Conservation (phyloP, 2,888 invertebrate genomes). For the Drymonia ruficornis region DNA sequence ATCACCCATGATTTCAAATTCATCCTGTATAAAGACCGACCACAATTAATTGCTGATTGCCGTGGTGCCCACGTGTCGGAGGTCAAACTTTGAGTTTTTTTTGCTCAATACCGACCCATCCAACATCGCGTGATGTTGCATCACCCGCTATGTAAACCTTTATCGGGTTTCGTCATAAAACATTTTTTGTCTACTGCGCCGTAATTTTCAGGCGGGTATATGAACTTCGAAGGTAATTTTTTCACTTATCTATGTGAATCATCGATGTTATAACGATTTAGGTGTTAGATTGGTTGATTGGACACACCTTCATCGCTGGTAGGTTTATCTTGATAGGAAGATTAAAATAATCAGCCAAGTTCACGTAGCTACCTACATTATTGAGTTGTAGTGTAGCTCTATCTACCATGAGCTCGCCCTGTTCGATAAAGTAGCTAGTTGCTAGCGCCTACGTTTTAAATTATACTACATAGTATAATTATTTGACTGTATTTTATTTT, state of each 20-base stretch:
- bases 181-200: slow-evolving; percentile 13
- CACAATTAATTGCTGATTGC: neutral
- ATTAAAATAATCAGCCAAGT: neutral
- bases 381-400: too few relatives aligned
- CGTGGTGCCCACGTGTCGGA: neutral
- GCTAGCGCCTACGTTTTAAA: too few relatives aligned
- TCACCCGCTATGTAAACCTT: slow-evolving; percentile 26
- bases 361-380: neutral
- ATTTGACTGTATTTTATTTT: too few relatives aligned
- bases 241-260: neutral
- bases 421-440: too few relatives aligned
- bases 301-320: slow-evolving; percentile 1
- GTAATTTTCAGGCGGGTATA: neutral
- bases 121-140: slow-evolving; percentile 28
- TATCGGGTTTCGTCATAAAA: slow-evolving; percentile 34
- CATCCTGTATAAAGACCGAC: too few relatives aligned
- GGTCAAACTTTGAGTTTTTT: neutral
- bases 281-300: neutral
- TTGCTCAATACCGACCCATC: neutral
- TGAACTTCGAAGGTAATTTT: neutral
- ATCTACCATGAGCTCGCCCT: too few relatives aligned
- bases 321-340: neutral
- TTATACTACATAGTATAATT: too few relatives aligned
- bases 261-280: neutral
- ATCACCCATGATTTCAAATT: too few relatives aligned